Evolutionary conservation across 2,888 invertebrate species (phyloP), one percentile per base, ranked within the genome.

Genomic region (Bombylius major): DNA sequence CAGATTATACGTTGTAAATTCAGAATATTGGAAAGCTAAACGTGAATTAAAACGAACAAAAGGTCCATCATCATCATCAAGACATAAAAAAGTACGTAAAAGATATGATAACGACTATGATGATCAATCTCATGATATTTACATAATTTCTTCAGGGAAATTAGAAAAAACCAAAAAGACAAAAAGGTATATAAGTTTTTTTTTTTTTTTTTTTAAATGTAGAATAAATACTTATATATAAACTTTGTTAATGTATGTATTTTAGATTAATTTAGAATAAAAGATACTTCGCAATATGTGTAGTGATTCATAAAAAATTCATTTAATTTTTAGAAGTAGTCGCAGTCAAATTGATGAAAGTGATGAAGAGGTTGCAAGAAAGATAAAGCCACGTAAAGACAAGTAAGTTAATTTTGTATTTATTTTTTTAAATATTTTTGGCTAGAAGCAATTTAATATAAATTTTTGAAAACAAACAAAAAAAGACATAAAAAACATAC

Each of bases 1-100:
- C 68, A 77, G 92, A 7, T 76, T 93, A 1, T 87, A 89, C 67
- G 89, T 90, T 0, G 82, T 90, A 0, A 86, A 89, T 63, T 79
- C 84, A 33, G 88, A 87, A 66, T 84, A 75, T 62, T 73, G 73
- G 63, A 79, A 76, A 63, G 65, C 63, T 60, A 72, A 73, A 4
- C 67, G 70, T 1, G 74, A 69, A 53, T 65, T 64, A 53, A 70
- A 68, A 53, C 62, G 66, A 61, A 62, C 63, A 47, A 63, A 66
- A 47, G 59, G 58, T 42, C 63, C 63, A 51, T 60, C 64, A 12
- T 64, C 66, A 47, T 68, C 66, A 54, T 68, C 69, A 58, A 65
- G 67, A 1, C 51, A 56, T 23, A 14, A 44, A 44, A 60, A 57
- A 59, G 53, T 55, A 14, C n/a, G 42, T n/a, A 67, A 66, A 14